Percentiles rank a stretch among this genome's conserved stretches.
Conservation (phyloP, 2,888 invertebrate genomes). For the Agriotes lineatus region DNA sequence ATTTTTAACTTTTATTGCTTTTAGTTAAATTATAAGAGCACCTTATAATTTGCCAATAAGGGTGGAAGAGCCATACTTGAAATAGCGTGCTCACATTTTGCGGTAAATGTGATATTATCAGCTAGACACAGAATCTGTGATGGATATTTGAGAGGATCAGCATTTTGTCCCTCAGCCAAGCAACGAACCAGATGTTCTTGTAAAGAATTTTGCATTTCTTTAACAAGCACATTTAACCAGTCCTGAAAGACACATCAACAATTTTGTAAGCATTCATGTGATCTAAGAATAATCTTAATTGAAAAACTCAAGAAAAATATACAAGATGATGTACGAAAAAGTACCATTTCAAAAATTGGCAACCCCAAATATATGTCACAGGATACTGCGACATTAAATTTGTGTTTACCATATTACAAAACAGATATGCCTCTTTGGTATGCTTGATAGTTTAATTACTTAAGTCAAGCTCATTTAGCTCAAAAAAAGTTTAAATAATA, state of each 20-base stretch:
- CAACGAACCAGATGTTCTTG: constrained; percentile 75
- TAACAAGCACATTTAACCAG: constrained; percentile 85
- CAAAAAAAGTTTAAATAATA: too few relatives aligned
- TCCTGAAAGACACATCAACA: constrained; percentile 68
- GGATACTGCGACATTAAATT: too few relatives aligned
- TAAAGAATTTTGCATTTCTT: constrained; percentile 84
- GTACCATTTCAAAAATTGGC: too few relatives aligned
- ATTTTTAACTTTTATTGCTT: background rate
- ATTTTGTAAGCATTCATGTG: too few relatives aligned
- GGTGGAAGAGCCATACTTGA: constrained; percentile 72
- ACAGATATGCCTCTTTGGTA: too few relatives aligned
- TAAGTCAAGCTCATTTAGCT: too few relatives aligned
- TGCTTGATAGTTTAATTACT: too few relatives aligned
- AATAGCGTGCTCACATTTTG: constrained; percentile 86
- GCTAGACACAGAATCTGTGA: constrained; percentile 88
- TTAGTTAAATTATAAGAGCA: constrained; percentile 49
- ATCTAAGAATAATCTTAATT: too few relatives aligned
- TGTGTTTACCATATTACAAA: too few relatives aligned
- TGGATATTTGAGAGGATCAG: constrained; percentile 75
- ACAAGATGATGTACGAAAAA: too few relatives aligned
- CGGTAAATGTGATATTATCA: constrained; percentile 88
- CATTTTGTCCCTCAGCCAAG: constrained; percentile 67
- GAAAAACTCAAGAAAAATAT: too few relatives aligned
- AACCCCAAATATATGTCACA: too few relatives aligned
- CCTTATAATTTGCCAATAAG: constrained; percentile 67